phyloP scores from a whole-genome alignment of 2,888 invertebrate species.

The Macaria notata region DNA sequence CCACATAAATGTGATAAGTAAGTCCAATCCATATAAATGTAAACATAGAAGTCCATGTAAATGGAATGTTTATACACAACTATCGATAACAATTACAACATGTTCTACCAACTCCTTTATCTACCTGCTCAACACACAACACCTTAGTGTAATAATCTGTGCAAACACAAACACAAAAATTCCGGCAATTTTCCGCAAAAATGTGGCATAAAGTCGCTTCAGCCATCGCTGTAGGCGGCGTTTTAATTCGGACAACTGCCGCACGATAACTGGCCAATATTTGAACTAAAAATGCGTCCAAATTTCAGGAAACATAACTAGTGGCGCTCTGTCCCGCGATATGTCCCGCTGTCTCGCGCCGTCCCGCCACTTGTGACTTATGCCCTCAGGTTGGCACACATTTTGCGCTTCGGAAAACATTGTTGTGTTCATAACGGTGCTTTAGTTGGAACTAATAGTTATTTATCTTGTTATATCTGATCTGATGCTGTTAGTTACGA shows the following conservation, averaged over 20 bases:
- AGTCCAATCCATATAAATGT: no score
- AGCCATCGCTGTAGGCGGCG: conserved; percentile 6
- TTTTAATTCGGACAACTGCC: conserved; percentile 24
- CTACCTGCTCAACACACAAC: no score
- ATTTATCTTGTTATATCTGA: no score
- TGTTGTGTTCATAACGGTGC: conserved; percentile 8
- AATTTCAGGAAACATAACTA: conserved; percentile 26
- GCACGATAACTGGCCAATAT: conserved; percentile 26
- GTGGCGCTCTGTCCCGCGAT: conserved; percentile 25
- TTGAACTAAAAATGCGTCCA: conserved; percentile 28
- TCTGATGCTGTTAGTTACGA: no score
- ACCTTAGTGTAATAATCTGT: neutral
- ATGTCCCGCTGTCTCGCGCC: conserved; percentile 15
- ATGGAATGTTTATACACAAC: no score
- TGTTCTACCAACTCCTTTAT: no score
- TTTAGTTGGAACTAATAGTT: no score
- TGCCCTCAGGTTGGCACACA: conserved; percentile 15
- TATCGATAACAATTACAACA: no score
- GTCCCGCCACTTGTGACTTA: conserved; percentile 25
- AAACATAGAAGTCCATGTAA: no score
- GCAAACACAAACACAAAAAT: neutral
- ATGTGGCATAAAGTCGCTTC: neutral
- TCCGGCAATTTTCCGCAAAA: conserved; percentile 4
- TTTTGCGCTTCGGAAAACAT: conserved; percentile 20
- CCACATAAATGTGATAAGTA: no score